A percentile compares a stretch with the other conserved stretches of the same genome.
phyloP scores from a whole-genome alignment of 2,113 vertebrate genomes.

The Fregetta grallaria region DNA sequence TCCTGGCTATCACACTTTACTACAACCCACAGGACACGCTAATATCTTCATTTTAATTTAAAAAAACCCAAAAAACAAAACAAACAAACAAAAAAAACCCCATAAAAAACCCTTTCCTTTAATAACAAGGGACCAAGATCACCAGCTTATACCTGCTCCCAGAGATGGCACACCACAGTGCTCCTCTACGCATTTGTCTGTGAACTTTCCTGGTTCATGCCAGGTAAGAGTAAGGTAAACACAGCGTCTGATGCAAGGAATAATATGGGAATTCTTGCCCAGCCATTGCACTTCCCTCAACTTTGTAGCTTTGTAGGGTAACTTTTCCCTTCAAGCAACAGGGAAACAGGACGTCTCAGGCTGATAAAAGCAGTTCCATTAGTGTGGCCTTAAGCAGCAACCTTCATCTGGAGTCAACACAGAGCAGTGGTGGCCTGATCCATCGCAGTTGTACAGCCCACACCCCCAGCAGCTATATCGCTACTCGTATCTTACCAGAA shows the following conservation, averaged over 20 bases:
- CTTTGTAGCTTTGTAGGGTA: neutral
- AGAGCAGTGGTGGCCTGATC: neutral
- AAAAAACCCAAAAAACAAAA: neutral
- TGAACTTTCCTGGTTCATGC: neutral
- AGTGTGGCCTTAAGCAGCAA: neutral
- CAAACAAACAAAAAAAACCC: neutral
- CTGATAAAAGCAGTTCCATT: neutral
- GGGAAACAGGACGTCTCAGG: accelerated
- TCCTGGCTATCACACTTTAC: neutral
- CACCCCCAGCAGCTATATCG: neutral
- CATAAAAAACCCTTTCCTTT: neutral
- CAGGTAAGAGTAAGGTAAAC: neutral
- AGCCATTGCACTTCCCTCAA: neutral
- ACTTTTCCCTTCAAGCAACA: neutral
- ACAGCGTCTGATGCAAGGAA: neutral
- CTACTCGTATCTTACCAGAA: neutral
- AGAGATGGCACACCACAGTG: neutral
- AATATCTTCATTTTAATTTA: neutral
- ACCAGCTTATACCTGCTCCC: neutral
- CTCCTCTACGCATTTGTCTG: neutral
- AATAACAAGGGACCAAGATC: neutral
- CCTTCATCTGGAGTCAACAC: neutral
- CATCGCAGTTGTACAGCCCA: accelerated
- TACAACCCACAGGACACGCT: neutral
- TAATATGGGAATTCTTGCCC: neutral